Evolutionary conservation across 2,888 invertebrate species (phyloP).

Genomic region (Hypselothyrea guttata): DNA sequence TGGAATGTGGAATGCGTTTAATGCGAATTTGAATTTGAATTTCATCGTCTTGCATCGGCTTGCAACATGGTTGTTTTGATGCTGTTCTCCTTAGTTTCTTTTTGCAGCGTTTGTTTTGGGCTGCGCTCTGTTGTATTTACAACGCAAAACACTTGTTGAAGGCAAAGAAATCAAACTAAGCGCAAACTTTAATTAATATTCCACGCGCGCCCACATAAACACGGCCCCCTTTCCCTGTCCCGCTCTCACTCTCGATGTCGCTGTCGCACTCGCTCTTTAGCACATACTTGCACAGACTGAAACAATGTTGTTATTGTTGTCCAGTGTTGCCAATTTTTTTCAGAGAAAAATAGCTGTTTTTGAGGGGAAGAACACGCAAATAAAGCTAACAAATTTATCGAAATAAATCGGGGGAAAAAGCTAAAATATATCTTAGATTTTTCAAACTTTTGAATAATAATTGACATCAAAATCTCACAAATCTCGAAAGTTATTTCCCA

Average conservation of each 20-base stretch:
- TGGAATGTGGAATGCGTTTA: constrained; percentile 76
- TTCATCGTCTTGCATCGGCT: constrained; percentile 60
- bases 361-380: no score
- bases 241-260: constrained; percentile 3
- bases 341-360: no score
- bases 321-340: no score
- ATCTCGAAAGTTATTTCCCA: no score
- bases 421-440: no score
- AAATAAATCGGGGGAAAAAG: no score
- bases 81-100: constrained; percentile 44
- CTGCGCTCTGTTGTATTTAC: constrained; percentile 66
- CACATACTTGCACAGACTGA: constrained; percentile 15
- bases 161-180: constrained; percentile 71
- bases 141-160: constrained; percentile 73
- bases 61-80: constrained; percentile 35
- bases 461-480: no score
- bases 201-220: constrained; percentile 59
- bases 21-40: constrained; percentile 74
- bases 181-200: constrained; percentile 78
- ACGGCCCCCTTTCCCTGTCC: constrained; percentile 5
- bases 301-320: constrained; percentile 61
- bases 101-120: constrained; percentile 50
- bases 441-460: no score
- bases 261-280: not conserved
- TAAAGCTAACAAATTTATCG: no score